Base-by-base conservation (phyloP, 2,113 vertebrate genomes). In the Redunca redunca region DNA sequence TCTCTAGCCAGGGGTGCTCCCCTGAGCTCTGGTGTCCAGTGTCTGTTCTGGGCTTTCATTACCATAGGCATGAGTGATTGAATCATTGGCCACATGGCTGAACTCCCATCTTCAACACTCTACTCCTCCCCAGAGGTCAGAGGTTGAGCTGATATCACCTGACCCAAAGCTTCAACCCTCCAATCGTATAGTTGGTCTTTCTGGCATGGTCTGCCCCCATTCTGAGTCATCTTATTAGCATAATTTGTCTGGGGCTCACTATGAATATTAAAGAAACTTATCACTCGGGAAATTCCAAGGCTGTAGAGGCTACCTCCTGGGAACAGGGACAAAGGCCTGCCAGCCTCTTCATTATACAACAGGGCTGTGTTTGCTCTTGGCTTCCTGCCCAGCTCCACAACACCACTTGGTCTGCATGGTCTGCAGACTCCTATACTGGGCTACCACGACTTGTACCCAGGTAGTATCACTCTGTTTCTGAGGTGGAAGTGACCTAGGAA, bases 371-470 rank as follows among this genome's bases (percentile, higher is more conserved):
- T 25, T 48, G 17, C 43, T 33, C 28, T 80, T 30, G 16, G 67
- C 15, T 6, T 71, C 33, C 13, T 58, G n/a, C 67, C 7, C 33
- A 3, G 4, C 5, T 52, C 19, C 53, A 13, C 58, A 30, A 0
- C 17, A 62, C n/a, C 11, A 1, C 33, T 21, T 16, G 11, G 3
- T 17, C 43, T 12, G 17, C 14, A 0, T 7, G 17, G 57, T 46
- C 28, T 71, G 21, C 28, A 3, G 48, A 12, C 43, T 30, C 48
- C 67, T 33, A 0, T 62, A 3, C n/a, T 14, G 52, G 36, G 36
- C 52, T 7, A 11, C 71, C 17, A 6, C 1, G 7, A 21, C 53
- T 28, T 74, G 25, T 62, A 19, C 60, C 36, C 14, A 50, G 28
- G 30, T 25, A 36, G 9, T 57, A 21, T 36, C 17, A 11, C 48